phyloP scores from a whole-genome alignment of 2,113 vertebrate species.

The Vimba vimba region DNA sequence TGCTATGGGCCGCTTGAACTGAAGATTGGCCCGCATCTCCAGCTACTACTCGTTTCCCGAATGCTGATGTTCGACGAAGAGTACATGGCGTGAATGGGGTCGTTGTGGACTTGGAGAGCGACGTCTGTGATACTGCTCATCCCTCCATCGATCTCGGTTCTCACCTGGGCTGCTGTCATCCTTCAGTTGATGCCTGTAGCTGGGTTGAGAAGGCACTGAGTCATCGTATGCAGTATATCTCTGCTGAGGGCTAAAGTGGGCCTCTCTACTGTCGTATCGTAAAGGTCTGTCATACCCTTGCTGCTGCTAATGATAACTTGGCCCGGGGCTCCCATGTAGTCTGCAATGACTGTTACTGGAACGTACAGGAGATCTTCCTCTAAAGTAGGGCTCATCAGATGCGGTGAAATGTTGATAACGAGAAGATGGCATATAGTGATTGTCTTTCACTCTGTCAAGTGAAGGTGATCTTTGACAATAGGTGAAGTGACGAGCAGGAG shows the following conservation, averaged over 20 bases:
- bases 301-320: not conserved
- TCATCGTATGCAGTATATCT: not conserved
- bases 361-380: not conserved
- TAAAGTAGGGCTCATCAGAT: not conserved
- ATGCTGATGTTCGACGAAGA: no score
- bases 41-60: no score
- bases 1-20: not conserved
- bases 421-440: not conserved
- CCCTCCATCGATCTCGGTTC: not conserved
- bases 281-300: not conserved
- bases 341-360: no score
- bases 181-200: not conserved
- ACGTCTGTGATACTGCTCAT: not conserved
- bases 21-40: slow-evolving; percentile 14
- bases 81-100: no score
- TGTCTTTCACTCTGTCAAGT: not conserved
- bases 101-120: no score
- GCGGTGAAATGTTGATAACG: not conserved
- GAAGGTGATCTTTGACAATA: not conserved
- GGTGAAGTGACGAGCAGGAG: not conserved
- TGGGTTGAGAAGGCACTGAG: not conserved
- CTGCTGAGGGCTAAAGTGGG: not conserved
- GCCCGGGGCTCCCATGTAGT: not conserved
- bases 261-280: not conserved
- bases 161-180: not conserved